These are phyloP conservation scores for Notothenia coriiceps DNA, from an alignment of 2,113 vertebrate genomes.

Conservation along the genomic window DNA sequence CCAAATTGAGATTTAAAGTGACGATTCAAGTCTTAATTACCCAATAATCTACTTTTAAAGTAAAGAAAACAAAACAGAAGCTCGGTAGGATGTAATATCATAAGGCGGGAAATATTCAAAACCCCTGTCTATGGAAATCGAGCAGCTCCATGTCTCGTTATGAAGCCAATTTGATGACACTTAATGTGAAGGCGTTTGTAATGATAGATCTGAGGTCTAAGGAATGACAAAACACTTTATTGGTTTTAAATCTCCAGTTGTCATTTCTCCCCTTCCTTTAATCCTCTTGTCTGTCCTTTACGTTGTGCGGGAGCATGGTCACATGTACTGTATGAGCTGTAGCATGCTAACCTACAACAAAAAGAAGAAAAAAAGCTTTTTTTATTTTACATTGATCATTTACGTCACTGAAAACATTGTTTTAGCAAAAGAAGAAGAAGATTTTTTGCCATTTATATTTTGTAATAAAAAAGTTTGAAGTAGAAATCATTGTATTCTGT, in stretches of 20 bases:
- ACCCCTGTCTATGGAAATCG: neutral
- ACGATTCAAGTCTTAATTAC: neutral
- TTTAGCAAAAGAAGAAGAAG: slow-evolving; percentile 54
- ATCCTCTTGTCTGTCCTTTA: slow-evolving; percentile 2
- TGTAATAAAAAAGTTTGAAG: slow-evolving; percentile 78
- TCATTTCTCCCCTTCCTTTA: too few relatives aligned
- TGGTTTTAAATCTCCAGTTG: neutral
- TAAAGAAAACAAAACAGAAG: neutral
- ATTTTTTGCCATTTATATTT: slow-evolving; percentile 79
- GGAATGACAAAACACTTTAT: neutral
- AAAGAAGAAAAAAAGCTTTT: slow-evolving; percentile 23
- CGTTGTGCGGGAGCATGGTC: slow-evolving; percentile 36
- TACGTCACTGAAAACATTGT: slow-evolving; percentile 30
- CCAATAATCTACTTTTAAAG: neutral
- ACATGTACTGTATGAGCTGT: slow-evolving; percentile 69
- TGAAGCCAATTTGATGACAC: neutral
- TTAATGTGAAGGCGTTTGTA: neutral
- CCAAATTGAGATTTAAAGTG: too few relatives aligned
- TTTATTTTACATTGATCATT: slow-evolving; percentile 31
- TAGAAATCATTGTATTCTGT: slow-evolving; percentile 44
- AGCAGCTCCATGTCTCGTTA: too few relatives aligned
- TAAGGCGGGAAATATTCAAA: neutral
- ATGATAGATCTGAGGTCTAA: neutral
- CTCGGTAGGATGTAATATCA: neutral
- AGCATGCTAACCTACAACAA: slow-evolving; percentile 63